Base-by-base conservation (phyloP, 2,113 vertebrate genomes). In the Pomatorhinus ruficollis region DNA sequence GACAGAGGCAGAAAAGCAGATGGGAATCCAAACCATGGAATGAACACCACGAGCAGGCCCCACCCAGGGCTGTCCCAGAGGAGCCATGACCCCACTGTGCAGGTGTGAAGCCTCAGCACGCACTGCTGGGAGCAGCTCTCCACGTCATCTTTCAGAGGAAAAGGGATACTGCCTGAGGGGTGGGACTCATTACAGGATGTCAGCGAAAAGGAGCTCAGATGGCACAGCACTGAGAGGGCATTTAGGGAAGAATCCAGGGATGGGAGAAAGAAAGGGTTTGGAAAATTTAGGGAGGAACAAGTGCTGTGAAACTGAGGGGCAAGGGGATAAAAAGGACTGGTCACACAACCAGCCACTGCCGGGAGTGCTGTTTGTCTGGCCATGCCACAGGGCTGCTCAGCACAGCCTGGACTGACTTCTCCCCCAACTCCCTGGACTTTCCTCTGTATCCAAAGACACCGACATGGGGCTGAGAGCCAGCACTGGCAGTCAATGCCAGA, bases 401-500 rank as follows among this genome's bases (percentile, higher is more conserved):
- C 9, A 1, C 39, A 39, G 49, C 10, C 54, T 24, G 25, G 18
- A 11, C 22, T 11, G 23, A 5, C 20, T 57, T 54, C 19, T 20
- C 27, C 42, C 5, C 13, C 5, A 49, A n/a, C 11, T 18, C 25
- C 33, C n/a, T 3, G 28, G 49, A 21, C 4, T 18, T 42, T 74
- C 12, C 11, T 20, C 23, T 6, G 27, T 13, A 12, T 11, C 17
- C 64, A 24, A 2, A 8, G 27, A 12, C 5, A 31, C 2, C 1
- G 2, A 15, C 2, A 0, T 0, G 10, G 52, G 35, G 35, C 57
- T n/a, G 30, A 27, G 42, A 2, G 18, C 21, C 79, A 63, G 79
- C 30, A 19, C 19, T 0, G 39, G 18, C 19, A 25, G 5, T 3
- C 44, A 77, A 0, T 1, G 0, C 20, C 61, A n/a, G 10, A 49